Evolutionary conservation across 1,140 invertebrate genomes (phyloP).

Genomic region (Orius laevigatus): DNA sequence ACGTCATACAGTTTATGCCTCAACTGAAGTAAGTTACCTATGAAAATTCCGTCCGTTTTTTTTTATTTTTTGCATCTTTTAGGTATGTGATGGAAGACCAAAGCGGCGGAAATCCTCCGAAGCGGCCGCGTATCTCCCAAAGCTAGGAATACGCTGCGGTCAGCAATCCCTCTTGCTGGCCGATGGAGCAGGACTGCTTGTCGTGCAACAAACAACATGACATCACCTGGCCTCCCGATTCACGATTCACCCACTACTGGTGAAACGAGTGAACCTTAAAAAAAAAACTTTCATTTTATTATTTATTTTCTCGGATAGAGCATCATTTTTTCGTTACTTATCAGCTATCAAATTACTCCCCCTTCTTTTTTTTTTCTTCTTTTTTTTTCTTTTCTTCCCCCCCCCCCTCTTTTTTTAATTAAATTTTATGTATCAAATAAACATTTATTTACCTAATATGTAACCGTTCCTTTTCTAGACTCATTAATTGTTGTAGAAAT

Average conservation of each 20-base stretch:
- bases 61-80: constrained; percentile 46
- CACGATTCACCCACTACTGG: constrained; percentile 15
- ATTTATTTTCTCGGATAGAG: too few relatives aligned
- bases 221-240: constrained; percentile 14
- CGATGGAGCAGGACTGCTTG: constrained; percentile 11
- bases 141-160: constrained; percentile 34
- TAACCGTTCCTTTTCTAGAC: too few relatives aligned
- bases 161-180: constrained; percentile 12
- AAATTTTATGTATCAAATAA: too few relatives aligned
- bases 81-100: neutral
- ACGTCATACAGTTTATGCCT: constrained; percentile 69
- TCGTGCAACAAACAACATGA: constrained; percentile 14
- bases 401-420: too few relatives aligned
- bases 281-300: too few relatives aligned
- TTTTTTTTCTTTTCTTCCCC: too few relatives aligned
- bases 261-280: neutral
- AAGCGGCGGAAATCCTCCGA: too few relatives aligned
- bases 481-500: too few relatives aligned
- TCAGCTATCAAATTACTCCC: too few relatives aligned
- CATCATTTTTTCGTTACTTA: too few relatives aligned
- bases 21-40: constrained; percentile 41
- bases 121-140: constrained; percentile 20
- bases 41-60: neutral
- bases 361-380: too few relatives aligned
- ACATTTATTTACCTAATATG: too few relatives aligned